Evolutionary conservation across 2,113 vertebrate genomes (phyloP).

Genomic region (Nothocercus julius): DNA sequence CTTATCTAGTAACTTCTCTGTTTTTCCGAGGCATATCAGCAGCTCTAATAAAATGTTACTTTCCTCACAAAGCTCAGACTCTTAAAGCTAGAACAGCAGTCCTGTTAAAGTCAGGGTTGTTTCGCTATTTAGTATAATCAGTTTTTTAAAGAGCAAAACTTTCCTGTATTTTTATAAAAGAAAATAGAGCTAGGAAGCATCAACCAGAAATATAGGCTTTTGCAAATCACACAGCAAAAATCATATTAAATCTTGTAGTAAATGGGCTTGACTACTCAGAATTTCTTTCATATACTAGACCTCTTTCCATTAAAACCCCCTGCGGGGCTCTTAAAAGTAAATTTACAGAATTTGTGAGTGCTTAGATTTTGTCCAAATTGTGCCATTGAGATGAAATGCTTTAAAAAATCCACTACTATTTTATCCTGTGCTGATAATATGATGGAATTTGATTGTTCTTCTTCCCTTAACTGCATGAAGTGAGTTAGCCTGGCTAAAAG

Average conservation of each 20-base stretch:
- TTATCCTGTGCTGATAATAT: constrained; percentile 57
- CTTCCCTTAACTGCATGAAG: constrained; percentile 40
- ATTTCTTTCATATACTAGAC: background rate
- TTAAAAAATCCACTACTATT: constrained; percentile 22
- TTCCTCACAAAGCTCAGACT: background rate
- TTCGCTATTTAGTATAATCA: background rate
- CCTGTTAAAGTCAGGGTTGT: background rate
- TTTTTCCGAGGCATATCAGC: background rate
- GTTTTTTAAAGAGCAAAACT: background rate
- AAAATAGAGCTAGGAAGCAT: background rate
- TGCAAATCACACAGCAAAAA: background rate
- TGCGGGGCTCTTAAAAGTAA: constrained; percentile 62
- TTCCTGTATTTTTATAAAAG: background rate
- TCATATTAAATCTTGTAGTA: background rate
- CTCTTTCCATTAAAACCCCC: background rate
- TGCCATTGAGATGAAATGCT: constrained; percentile 53
- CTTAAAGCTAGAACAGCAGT: background rate
- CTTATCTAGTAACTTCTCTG: background rate
- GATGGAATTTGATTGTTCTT: constrained; percentile 64
- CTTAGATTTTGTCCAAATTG: constrained; percentile 67
- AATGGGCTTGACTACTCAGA: constrained; percentile 20
- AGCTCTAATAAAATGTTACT: background rate
- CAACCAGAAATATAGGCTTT: background rate
- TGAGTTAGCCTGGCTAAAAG: constrained; percentile 42
- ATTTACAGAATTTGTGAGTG: constrained; percentile 68